Evolutionary conservation across 2,113 vertebrate genomes (phyloP).

Genomic region (Brachypteracias leptosomus): DNA sequence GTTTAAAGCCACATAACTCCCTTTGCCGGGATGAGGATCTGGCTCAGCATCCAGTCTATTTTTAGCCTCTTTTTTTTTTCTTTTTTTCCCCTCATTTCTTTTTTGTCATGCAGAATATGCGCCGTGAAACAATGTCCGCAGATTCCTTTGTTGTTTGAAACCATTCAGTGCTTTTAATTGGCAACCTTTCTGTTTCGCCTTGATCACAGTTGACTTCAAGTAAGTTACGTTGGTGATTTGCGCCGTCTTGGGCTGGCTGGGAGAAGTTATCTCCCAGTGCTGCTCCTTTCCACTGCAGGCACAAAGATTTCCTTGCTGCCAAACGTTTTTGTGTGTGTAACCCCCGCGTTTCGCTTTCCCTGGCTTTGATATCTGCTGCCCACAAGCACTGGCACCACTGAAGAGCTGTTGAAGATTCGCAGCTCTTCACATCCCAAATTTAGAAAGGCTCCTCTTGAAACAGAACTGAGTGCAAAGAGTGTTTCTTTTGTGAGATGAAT

Average conservation of each 20-base stretch:
- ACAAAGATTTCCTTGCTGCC: background rate
- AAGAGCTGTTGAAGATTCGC: background rate
- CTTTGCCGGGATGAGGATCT: background rate
- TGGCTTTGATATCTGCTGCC: background rate
- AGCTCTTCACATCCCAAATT: background rate
- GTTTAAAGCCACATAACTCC: background rate
- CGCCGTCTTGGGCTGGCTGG: background rate
- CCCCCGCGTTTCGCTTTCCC: background rate
- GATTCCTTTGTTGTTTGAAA: slow-evolving; percentile 51
- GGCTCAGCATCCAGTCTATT: slow-evolving; percentile 39
- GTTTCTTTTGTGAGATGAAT: background rate
- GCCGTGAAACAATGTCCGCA: background rate
- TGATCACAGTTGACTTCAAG: background rate
- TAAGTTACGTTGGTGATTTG: background rate
- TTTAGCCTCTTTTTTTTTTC: background rate
- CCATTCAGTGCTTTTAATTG: slow-evolving; percentile 32
- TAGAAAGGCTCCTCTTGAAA: background rate
- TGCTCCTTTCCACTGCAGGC: background rate
- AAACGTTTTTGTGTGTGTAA: background rate
- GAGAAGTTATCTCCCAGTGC: background rate
- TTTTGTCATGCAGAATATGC: background rate
- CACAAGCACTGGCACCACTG: background rate
- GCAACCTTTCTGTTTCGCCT: background rate
- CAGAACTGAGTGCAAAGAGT: background rate
- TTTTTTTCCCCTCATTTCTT: background rate